Conservation (phyloP, 2,113 vertebrate species). For the Pithys albifrons region DNA sequence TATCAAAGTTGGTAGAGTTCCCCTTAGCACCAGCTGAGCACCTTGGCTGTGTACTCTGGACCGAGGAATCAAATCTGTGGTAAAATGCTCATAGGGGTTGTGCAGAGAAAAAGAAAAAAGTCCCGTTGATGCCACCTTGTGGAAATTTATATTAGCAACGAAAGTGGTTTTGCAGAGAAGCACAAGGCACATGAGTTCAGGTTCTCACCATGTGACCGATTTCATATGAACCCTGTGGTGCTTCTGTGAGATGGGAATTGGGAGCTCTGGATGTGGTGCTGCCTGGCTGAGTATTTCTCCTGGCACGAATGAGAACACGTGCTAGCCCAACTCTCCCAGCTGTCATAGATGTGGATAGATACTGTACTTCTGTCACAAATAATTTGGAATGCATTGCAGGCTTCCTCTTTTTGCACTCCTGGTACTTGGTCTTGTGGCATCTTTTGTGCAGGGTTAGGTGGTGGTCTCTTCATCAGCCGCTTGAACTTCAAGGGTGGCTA, state of each 20-base stretch:
- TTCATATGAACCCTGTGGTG: accelerated
- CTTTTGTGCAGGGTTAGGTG: accelerated
- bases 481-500: neutral
- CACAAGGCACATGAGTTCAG: accelerated
- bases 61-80: accelerated
- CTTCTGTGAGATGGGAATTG: neutral
- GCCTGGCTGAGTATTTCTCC: neutral
- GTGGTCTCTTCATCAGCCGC: neutral
- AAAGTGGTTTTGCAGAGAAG: neutral
- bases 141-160: neutral
- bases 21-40: neutral
- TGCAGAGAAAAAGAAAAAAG: neutral
- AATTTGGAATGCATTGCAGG: neutral
- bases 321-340: neutral
- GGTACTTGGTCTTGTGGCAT: neutral
- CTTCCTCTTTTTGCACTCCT: neutral
- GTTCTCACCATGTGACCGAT: neutral
- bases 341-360: accelerated
- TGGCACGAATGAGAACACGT: accelerated
- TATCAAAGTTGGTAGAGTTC: neutral
- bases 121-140: slow-evolving; percentile 70
- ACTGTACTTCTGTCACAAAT: neutral
- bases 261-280: accelerated
- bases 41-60: neutral
- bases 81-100: neutral